Percentiles rank a stretch among this genome's conserved stretches.
phyloP scores from a whole-genome alignment of 1,140 invertebrate genomes.

The Brevipalpus yothersi region DNA sequence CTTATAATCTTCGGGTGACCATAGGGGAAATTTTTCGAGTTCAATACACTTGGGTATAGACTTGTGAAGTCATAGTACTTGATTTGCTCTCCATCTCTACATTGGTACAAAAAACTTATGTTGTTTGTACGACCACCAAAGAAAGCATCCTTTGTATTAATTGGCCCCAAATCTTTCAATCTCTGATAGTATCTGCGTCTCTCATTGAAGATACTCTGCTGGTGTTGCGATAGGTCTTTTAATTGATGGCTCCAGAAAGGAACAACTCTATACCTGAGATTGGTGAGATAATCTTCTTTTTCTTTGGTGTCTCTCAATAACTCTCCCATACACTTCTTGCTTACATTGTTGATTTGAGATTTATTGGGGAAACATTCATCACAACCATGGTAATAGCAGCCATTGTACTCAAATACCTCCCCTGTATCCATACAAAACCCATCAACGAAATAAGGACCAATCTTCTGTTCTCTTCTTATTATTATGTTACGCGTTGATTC shows the following conservation, averaged over 20 bases:
- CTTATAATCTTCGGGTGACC: background rate
- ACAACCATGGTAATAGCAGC: background rate
- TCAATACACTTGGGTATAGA: background rate
- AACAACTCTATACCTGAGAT: background rate
- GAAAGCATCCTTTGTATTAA: background rate
- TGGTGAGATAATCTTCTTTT: background rate
- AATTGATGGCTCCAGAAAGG: background rate
- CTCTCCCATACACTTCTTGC: background rate
- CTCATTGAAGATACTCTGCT: too few species aligned
- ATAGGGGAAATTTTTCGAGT: conserved; percentile 13
- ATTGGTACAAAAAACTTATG: background rate
- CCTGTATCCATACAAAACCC: background rate
- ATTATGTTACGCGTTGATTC: background rate
- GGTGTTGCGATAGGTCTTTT: too few species aligned
- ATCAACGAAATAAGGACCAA: background rate
- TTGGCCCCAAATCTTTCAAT: background rate
- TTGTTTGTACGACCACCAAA: background rate
- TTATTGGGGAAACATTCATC: background rate
- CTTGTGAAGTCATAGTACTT: background rate
- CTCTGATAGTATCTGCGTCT: too few species aligned
- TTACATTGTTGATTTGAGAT: background rate
- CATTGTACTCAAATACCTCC: background rate
- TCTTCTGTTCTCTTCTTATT: background rate
- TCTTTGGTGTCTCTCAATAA: background rate
- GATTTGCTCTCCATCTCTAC: background rate